phyloP scores from a whole-genome alignment of 2,113 vertebrate genomes.

The Dicaeum eximium region DNA sequence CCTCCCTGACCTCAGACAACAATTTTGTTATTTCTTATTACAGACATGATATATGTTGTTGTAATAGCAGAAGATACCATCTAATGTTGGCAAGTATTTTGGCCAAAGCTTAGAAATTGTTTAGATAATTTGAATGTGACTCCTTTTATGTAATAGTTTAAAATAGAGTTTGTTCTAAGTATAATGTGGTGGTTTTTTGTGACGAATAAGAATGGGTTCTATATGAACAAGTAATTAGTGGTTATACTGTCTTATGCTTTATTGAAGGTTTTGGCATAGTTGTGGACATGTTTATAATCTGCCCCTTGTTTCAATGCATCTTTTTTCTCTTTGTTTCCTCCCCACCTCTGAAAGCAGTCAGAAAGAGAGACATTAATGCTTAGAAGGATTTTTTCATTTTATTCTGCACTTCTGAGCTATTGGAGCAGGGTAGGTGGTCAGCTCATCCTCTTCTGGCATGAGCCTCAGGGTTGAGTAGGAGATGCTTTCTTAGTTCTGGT shows the following conservation, averaged over 20 bases:
- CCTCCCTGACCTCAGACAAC: background rate
- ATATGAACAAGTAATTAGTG: background rate
- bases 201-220: background rate
- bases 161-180: background rate
- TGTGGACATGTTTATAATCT: background rate
- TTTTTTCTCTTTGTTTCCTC: background rate
- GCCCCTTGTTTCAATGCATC: background rate
- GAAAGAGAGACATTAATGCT: background rate
- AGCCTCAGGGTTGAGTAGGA: background rate
- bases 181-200: background rate
- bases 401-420: background rate
- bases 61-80: background rate
- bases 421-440: rapidly evolving
- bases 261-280: background rate
- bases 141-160: background rate
- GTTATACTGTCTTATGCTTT: background rate
- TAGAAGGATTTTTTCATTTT: background rate
- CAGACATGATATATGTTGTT: background rate
- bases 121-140: background rate
- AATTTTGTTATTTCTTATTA: background rate
- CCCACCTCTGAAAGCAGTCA: background rate
- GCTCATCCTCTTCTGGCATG: background rate
- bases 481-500: background rate
- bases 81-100: background rate
- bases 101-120: background rate